Percentiles rank a stretch among this genome's conserved stretches.
Evolutionary conservation across 2,113 vertebrate genomes (phyloP).

Genomic region (Callipepla squamata): DNA sequence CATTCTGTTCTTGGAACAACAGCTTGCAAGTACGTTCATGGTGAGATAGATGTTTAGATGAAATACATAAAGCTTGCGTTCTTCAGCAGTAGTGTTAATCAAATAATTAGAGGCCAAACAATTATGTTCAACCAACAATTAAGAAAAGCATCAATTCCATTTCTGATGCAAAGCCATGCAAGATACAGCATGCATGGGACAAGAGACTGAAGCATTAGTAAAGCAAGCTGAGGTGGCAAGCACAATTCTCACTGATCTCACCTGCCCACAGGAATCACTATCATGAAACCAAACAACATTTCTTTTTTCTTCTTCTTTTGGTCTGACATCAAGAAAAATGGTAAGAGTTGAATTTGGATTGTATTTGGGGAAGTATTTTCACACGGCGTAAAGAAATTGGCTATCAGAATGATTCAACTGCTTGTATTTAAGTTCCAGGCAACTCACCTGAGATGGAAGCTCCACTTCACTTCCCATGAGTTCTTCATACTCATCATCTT

Average conservation of each 20-base stretch:
- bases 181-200: neutral
- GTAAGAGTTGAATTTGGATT: slow-evolving; percentile 5
- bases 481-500: slow-evolving; percentile 76
- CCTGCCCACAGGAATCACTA: slow-evolving; percentile 66
- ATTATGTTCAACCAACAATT: neutral
- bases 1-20: neutral
- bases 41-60: neutral
- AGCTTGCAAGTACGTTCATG: neutral
- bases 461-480: slow-evolving; percentile 67
- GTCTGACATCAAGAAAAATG: slow-evolving; percentile 72
- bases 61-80: neutral
- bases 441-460: slow-evolving; percentile 75
- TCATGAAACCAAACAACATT: slow-evolving; percentile 86
- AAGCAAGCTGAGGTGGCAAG: slow-evolving; percentile 26
- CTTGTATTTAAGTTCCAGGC: neutral
- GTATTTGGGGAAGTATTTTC: neutral
- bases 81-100: neutral
- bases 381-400: neutral
- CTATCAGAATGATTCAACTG: neutral
- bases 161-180: slow-evolving; percentile 55
- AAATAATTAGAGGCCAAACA: too few species aligned
- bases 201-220: neutral
- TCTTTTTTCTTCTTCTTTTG: slow-evolving; percentile 86
- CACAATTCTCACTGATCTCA: slow-evolving; percentile 64
- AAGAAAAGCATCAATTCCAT: neutral